Evolutionary conservation across 2,113 vertebrate genomes (phyloP), one percentile per base, ranked within the genome.

Genomic region (Geococcyx californianus): DNA sequence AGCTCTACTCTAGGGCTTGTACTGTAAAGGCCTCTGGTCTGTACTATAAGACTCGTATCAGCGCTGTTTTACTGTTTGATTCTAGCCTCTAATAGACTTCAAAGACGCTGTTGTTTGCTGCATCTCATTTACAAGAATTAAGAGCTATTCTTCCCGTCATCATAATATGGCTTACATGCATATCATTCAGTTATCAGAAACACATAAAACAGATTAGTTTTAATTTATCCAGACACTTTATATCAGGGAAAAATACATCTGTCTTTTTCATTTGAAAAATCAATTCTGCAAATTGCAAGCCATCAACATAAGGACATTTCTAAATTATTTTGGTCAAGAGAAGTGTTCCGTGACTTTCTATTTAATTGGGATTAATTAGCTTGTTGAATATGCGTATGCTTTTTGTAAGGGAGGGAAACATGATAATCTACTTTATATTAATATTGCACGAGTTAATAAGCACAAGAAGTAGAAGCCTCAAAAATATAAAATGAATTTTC

Each of bases 231-330:
- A 58, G 83, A 52, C 62, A 64, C 73, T 94, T 95, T 84, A 31
- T 77, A 87, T 44, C 72, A 42, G 72, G 56, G 69, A 94, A 69
- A 80, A 94, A 78, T 49, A 84, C 77, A 94, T 91, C 64, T 28
- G 36, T 76, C 52, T 86, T 36, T 82, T 90, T 58, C 23, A 36
- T 94, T 73, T 94, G 79, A 86, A 90, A 90, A 90, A 88, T 91
- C 76, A 87, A 42, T 86, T 82, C 72, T 88, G 79, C 59, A 42
- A 84, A 87, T 95, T 95, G 94, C 73, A 62, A 87, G 68, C 60
- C 60, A 85, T 64, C 89, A 95, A 38, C 91, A 91, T 91, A 88
- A 94, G 95, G 92, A 56, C 58, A 81, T 97, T 95, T 94, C 95
- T 80, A 92, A 97, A 95, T 95, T 83, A 87, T 90, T 92, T n/a